phyloP scores from a whole-genome alignment of 1,140 invertebrate species.

The Neomicropteryx cornuta region DNA sequence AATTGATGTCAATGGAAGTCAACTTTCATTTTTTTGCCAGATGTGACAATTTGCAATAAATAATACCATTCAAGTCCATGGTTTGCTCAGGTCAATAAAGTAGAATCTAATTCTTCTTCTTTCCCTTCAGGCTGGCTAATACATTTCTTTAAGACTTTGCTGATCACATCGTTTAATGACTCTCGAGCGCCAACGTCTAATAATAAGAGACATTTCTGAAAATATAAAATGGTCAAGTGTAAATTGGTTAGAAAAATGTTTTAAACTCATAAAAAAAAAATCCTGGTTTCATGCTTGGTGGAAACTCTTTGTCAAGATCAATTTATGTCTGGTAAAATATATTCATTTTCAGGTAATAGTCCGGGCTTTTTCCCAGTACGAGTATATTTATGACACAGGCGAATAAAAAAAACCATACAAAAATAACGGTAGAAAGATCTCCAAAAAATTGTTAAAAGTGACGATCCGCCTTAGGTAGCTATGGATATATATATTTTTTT shows the following conservation, averaged over 20 bases:
- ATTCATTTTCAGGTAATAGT: too few relatives aligned
- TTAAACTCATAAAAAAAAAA: constrained; percentile 8
- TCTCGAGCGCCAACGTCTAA: constrained; percentile 82
- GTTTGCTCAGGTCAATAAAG: constrained; percentile 60
- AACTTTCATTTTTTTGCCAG: not conserved
- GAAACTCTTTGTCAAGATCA: too few relatives aligned
- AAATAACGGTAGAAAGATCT: too few relatives aligned
- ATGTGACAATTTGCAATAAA: not conserved
- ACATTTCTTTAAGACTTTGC: constrained; percentile 67
- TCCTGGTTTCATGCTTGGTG: not conserved
- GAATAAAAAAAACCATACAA: too few relatives aligned
- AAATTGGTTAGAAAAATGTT: constrained; percentile 4
- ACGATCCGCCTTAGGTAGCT: too few relatives aligned
- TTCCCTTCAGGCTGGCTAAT: constrained; percentile 65
- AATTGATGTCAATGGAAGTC: not conserved
- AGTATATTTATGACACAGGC: too few relatives aligned
- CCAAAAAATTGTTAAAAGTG: too few relatives aligned
- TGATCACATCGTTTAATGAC: constrained; percentile 78
- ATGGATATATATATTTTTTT: too few relatives aligned
- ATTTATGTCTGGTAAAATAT: too few relatives aligned
- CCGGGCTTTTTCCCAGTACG: too few relatives aligned
- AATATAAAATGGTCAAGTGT: constrained; percentile 17
- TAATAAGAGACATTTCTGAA: constrained; percentile 58
- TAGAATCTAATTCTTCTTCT: constrained; percentile 86
- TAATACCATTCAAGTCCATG: not conserved